Evolutionary conservation across 2,113 vertebrate species (phyloP), one percentile per base, ranked within the genome.

Genomic region (Myanophis thanlyinensis): DNA sequence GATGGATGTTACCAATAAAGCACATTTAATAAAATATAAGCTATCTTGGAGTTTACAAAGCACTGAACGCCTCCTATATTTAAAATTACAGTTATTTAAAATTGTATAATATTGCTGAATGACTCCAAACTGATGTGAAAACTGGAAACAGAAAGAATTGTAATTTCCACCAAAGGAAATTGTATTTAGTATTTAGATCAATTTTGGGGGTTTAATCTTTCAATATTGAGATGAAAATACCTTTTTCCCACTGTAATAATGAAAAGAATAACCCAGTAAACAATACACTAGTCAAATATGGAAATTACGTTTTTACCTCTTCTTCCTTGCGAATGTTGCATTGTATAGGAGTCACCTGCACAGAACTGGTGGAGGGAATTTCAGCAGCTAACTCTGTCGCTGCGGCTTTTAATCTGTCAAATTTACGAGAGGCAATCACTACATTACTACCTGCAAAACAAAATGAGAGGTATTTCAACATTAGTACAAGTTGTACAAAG

Each of bases 321-420:
- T 99, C 98, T 95, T 99, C 98, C 0, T 96, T 98, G 67, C 98
- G 98, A 96, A 99, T 99, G 96, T 99, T 99, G 95, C 99, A 99
- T 20, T 97, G 90, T 1, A 99, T 92, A 15, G 98, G 97, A 62
- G 98, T 98, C 94, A 99, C 96, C 86, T 52, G 90, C 52, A 97
- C 98, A 10, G 97, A 91, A 92, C 91, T 98, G 51, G 92, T 80
- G 0, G 96, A 59, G 62, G 97, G 95, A 92, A 98, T 98, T 30
- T 54, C 95, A 3, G 93, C 87, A 25, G 95, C 97, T 93, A 99
- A 97, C 62, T 98, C 98, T 47, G 97, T 94, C 22, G 98, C 98
- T 22, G 98, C 96, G 25, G 97, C 95, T 95, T 98, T 97, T 95
- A 99, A 94, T 95, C 97, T 96, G 86, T 98, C 98, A 18, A 97